Evolutionary conservation across 2,113 vertebrate species (phyloP), one percentile per base, ranked within the genome.

Genomic region (Rhizomys pruinosus): DNA sequence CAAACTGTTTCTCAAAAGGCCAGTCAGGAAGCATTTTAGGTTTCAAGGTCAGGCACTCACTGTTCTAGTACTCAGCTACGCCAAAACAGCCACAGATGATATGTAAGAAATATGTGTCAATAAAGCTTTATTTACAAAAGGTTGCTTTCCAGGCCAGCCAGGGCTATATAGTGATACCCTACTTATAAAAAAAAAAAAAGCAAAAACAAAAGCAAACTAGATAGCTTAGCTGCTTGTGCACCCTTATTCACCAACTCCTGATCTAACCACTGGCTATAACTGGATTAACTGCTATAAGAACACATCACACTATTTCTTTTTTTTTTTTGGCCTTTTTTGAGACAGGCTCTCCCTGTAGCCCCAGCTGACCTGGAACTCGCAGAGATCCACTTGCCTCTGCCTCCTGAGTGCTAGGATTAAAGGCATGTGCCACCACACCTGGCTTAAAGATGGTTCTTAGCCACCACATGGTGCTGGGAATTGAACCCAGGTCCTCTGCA

Each of bases 81-180:
- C 55, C 64, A 71, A 78, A 89, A 87, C 11, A 87, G 34, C 88
- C 59, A 64, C 5, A 81, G 47, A 85, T 22, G 47, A 69, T 25
- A 84, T 16, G 27, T 34, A 73, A 73, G 47, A 19, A 3, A 42
- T 80, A 55, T 22, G 34, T 86, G 42, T 39, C 29, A 57, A 64
- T 82, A 73, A 81, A 72, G 77, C 80, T 84, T 87, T 90, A 84
- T 63, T 90, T 95, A 84, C 25, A 72, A 72, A 72, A 86, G 8
- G 25, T 27, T 6, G 11, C 47, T 52, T 52, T 72, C 6, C 47
- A 52, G 47, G 47, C 47, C 47, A 52, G 47, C 47, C 47, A 52
- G 47, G 47, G 47, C 47, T 52, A 52, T 11, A 52, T 52, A 52
- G 47, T 52, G 47, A 52, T 6, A 52, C 47, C 47, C 47, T 52